phyloP scores from a whole-genome alignment of 2,797 vertebrate genomes.

The Melanotaenia pygmaea region DNA sequence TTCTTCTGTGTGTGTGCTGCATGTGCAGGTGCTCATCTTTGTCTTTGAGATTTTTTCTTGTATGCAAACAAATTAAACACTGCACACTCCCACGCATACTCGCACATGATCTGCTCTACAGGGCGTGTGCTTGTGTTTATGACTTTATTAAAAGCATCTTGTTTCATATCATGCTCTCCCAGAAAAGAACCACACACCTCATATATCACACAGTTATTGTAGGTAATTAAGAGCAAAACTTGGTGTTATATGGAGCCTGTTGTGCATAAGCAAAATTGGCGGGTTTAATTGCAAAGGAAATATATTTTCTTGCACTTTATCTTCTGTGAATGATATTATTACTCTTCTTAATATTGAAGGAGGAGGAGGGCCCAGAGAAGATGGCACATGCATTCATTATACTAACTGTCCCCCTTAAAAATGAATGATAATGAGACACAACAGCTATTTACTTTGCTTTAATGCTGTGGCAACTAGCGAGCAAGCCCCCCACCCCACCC shows the following conservation, averaged over 20 bases:
- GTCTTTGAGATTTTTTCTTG: slow-evolving; percentile 27
- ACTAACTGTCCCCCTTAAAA: slow-evolving; percentile 80
- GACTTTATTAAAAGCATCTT: slow-evolving; percentile 81
- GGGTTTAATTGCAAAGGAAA: slow-evolving; percentile 80
- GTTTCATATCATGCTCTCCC: slow-evolving; percentile 76
- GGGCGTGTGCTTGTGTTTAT: slow-evolving; percentile 71
- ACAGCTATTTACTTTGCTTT: slow-evolving; percentile 79
- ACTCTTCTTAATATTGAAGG: slow-evolving; percentile 72
- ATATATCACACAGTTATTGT: slow-evolving; percentile 80
- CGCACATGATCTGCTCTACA: slow-evolving; percentile 70
- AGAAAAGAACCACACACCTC: slow-evolving; percentile 60
- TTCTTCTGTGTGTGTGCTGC: slow-evolving; percentile 8
- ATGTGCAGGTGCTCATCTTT: slow-evolving; percentile 46
- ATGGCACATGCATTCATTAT: slow-evolving; percentile 72
- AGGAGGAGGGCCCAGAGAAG: slow-evolving; percentile 62
- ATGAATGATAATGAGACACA: slow-evolving; percentile 79
- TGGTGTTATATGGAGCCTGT: slow-evolving; percentile 65
- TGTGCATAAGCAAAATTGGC: slow-evolving; percentile 80
- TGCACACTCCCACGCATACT: slow-evolving; percentile 66
- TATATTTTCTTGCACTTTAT: slow-evolving; percentile 75
- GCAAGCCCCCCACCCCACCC: slow-evolving; percentile 48
- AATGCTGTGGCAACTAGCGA: slow-evolving; percentile 65
- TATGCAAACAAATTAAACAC: slow-evolving; percentile 72
- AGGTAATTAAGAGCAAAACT: slow-evolving; percentile 81
- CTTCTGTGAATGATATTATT: slow-evolving; percentile 72